Evolutionary conservation across 1,140 invertebrate species (phyloP).

Genomic region (Bombyx mandarina): DNA sequence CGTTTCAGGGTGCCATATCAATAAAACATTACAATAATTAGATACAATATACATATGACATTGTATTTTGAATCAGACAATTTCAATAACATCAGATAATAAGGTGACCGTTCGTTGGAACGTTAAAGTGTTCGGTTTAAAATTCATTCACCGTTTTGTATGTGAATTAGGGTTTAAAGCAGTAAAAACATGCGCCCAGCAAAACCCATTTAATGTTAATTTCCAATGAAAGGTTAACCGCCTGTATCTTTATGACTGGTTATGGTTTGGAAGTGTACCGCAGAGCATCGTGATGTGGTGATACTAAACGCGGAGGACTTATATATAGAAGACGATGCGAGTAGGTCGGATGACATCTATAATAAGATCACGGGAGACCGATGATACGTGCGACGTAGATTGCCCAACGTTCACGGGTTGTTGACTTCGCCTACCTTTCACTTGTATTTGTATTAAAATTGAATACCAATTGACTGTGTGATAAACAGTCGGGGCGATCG

Average conservation of each 20-base stretch:
- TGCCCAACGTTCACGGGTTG: slow-evolving; percentile 57
- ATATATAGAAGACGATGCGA: slow-evolving; percentile 67
- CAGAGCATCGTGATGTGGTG: slow-evolving; percentile 23
- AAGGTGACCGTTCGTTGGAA: too few species aligned
- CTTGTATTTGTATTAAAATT: background rate
- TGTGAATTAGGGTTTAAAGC: too few species aligned
- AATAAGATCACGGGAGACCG: slow-evolving; percentile 63
- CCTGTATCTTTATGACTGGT: slow-evolving; percentile 2
- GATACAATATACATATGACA: slow-evolving; percentile 3
- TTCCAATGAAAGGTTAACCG: too few species aligned
- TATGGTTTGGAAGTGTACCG: slow-evolving; percentile 20
- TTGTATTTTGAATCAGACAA: background rate
- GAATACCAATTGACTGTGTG: background rate
- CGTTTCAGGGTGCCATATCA: slow-evolving; percentile 15
- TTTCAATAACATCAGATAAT: too few species aligned
- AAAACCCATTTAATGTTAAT: too few species aligned
- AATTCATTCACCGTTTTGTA: too few species aligned
- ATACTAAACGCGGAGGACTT: slow-evolving; percentile 39
- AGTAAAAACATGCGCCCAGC: too few species aligned
- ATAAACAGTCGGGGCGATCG: too few species aligned
- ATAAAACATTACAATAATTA: slow-evolving; percentile 2
- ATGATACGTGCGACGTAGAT: slow-evolving; percentile 46
- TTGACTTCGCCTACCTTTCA: slow-evolving; percentile 38
- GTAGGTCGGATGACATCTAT: slow-evolving; percentile 68
- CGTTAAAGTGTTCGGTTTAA: too few species aligned